These are phyloP conservation scores for Mesorhabditis sp. DNA, from an alignment of 2,888 invertebrate genomes.

Conservation along the genomic window DNA sequence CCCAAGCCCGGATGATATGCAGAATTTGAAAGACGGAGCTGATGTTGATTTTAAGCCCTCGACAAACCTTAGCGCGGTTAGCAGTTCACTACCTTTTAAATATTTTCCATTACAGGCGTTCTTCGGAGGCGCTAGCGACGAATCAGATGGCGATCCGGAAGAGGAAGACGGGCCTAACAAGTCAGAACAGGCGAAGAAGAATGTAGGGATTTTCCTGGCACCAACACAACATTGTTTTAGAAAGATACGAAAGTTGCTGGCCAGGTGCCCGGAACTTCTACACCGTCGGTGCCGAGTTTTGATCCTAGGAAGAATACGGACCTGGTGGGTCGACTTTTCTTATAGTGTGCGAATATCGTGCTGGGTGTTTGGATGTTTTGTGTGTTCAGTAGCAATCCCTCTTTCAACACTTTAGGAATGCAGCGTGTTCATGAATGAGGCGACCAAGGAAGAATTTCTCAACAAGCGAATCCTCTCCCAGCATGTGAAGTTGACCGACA, in stretches of 20 bases:
- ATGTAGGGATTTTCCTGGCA: too few relatives aligned
- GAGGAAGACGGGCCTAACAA: not conserved
- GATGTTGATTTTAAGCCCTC: not conserved
- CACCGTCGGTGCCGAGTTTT: not conserved
- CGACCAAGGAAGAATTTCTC: not conserved
- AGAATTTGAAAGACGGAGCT: not conserved
- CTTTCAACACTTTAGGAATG: not conserved
- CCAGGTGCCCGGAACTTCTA: not conserved
- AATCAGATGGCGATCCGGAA: not conserved
- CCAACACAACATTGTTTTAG: too few relatives aligned
- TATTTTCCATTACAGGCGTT: not conserved
- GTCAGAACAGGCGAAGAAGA: not conserved
- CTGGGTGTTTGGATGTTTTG: not conserved
- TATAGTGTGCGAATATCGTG: not conserved
- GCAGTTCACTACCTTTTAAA: not conserved
- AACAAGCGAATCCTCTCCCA: conserved; percentile 1
- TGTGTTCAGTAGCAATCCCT: too few relatives aligned
- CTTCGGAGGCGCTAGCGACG: not conserved
- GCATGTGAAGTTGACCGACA: not conserved
- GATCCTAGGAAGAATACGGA: not conserved
- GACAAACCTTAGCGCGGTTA: not conserved
- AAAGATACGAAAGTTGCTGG: too few relatives aligned
- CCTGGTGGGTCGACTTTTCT: not conserved
- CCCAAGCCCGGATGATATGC: not conserved
- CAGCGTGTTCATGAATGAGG: not conserved